phyloP scores from a whole-genome alignment of 2,797 vertebrate genomes.

The Melanotaenia nigrans region DNA sequence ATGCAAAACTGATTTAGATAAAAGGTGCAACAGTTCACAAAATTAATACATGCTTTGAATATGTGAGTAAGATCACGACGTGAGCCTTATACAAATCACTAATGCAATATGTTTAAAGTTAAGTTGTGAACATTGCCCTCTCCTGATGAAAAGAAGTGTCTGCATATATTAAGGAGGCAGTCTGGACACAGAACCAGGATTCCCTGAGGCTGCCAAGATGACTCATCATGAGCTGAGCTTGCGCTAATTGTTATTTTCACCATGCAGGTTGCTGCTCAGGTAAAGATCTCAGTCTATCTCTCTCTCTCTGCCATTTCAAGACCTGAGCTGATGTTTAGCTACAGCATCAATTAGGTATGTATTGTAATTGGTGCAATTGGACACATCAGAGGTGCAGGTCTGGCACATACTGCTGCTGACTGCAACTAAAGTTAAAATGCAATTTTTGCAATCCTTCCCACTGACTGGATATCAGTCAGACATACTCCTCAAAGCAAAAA shows the following conservation, averaged over 20 bases:
- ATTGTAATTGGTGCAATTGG: constrained; percentile 62
- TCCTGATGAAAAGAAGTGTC: constrained; percentile 72
- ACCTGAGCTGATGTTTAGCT: constrained; percentile 35
- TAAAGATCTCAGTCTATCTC: constrained; percentile 52
- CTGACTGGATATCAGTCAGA: constrained; percentile 31
- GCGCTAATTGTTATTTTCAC: constrained; percentile 74
- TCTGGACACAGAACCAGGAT: constrained; percentile 56
- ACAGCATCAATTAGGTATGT: constrained; percentile 62
- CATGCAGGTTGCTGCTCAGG: constrained; percentile 64
- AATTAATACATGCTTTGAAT: constrained; percentile 50
- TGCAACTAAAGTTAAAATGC: constrained; percentile 44
- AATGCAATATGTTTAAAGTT: constrained; percentile 46
- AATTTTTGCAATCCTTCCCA: constrained; percentile 4
- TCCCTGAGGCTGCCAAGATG: constrained; percentile 68
- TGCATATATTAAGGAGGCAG: constrained; percentile 68
- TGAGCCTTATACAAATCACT: constrained; percentile 41
- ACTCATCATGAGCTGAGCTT: constrained; percentile 65
- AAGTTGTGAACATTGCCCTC: constrained; percentile 78
- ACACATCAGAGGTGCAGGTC: constrained; percentile 45
- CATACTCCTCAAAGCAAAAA: background rate
- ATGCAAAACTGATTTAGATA: constrained; percentile 51
- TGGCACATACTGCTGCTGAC: constrained; percentile 35
- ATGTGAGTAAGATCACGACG: constrained; percentile 37
- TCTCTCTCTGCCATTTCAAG: constrained; percentile 47
- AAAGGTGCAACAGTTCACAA: constrained; percentile 55